These are phyloP conservation scores for Eulemur mongoz DNA, from an alignment of 2,797 vertebrate genomes.

Conservation along the genomic window DNA sequence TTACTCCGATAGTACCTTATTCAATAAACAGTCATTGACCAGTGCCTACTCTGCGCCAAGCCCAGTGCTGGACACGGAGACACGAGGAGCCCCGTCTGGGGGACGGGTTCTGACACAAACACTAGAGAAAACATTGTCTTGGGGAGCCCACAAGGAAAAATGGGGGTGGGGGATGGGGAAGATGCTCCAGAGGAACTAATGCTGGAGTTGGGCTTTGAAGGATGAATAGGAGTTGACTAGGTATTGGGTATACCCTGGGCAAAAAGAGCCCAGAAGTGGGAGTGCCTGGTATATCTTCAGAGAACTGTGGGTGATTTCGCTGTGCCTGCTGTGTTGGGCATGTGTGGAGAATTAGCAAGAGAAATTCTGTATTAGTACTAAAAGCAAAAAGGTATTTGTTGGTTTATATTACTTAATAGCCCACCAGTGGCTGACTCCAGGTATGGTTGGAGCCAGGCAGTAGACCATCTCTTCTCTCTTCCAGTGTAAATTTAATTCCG, in stretches of 20 bases:
- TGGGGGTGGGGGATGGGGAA: not conserved
- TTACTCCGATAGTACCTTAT: constrained; percentile 69
- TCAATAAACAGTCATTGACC: constrained; percentile 77
- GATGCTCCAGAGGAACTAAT: not conserved
- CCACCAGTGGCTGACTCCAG: not conserved
- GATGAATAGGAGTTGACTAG: not conserved
- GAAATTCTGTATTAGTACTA: not conserved
- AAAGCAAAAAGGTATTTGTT: not conserved
- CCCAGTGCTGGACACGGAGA: constrained; percentile 51
- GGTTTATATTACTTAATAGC: not conserved
- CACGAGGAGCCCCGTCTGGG: not conserved
- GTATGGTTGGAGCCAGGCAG: not conserved
- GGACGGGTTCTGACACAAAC: not conserved
- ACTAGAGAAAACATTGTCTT: not conserved
- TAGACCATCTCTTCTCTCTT: not conserved
- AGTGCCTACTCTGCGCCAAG: constrained; percentile 46
- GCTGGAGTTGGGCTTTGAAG: not conserved
- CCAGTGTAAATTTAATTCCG: not conserved
- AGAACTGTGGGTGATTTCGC: not conserved
- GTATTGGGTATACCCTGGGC: not conserved
- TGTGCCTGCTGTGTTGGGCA: not conserved
- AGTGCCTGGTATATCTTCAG: not conserved
- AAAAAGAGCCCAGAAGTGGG: not conserved
- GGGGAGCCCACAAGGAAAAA: not conserved
- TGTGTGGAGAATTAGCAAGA: not conserved